These are phyloP conservation scores for Lasioglossum oenotherae DNA, from an alignment of 2,888 invertebrate species.

Conservation along the genomic window DNA sequence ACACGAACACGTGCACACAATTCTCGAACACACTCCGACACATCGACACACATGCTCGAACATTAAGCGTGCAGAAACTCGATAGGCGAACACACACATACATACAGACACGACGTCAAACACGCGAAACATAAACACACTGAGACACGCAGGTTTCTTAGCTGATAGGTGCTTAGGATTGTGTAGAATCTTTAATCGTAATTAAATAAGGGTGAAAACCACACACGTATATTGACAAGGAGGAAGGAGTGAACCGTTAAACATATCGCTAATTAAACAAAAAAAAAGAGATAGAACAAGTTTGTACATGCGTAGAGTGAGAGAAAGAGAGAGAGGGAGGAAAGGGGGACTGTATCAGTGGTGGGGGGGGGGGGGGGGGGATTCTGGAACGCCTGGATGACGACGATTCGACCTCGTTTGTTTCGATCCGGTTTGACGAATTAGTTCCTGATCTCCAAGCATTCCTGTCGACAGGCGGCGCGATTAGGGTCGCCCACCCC, in stretches of 20 bases:
- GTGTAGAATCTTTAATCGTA: conserved; percentile 75
- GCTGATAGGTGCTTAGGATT: conserved; percentile 76
- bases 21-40: conserved; percentile 10
- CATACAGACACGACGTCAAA: conserved; percentile 12
- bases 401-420: conserved; percentile 37
- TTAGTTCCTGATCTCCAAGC: conserved; percentile 72
- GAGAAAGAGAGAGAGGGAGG: background rate
- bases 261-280: conserved; percentile 80
- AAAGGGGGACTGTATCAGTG: conserved; percentile 9
- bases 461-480: conserved; percentile 65
- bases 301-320: conserved; percentile 33
- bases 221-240: conserved; percentile 51
- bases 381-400: conserved; percentile 42
- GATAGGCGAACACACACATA: conserved; percentile 4
- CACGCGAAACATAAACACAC: conserved; percentile 32
- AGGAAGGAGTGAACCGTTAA: conserved; percentile 74
- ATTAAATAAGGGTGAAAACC: conserved; percentile 62
- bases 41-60: conserved; percentile 16
- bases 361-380: conserved; percentile 18
- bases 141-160: conserved; percentile 70
- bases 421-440: conserved; percentile 55
- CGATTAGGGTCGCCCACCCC: conserved; percentile 30
- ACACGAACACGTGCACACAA: conserved; percentile 19
- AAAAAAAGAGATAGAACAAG: conserved; percentile 11
- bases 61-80: background rate